A percentile compares a stretch with the other conserved stretches of the same genome.
phyloP scores from a whole-genome alignment of 2,113 vertebrate species.

The Eolophus roseicapilla region DNA sequence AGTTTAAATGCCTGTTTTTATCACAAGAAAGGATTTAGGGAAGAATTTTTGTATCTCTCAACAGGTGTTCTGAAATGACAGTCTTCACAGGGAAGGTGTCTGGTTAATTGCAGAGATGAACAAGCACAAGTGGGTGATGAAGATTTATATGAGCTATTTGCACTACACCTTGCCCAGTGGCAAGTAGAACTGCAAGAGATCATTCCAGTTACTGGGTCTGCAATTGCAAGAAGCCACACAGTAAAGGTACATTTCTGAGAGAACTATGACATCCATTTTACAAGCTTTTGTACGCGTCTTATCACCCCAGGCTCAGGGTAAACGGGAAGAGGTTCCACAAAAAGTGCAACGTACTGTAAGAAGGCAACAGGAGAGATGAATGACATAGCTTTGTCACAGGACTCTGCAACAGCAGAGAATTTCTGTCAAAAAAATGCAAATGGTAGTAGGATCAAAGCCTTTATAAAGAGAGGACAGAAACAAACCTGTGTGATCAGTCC shows the following conservation, averaged over 20 bases:
- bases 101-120: not conserved
- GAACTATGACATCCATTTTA: not conserved
- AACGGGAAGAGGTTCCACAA: not conserved
- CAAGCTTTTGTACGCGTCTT: not conserved
- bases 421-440: not conserved
- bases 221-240: not conserved
- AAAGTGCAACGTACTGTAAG: not conserved
- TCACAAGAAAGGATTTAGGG: not conserved
- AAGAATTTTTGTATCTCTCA: not conserved
- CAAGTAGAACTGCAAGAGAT: not conserved
- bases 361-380: not conserved
- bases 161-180: not conserved
- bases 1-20: not conserved
- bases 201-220: not conserved
- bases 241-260: not conserved
- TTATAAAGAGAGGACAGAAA: not conserved
- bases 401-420: not conserved
- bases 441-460: not conserved
- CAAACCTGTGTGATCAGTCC: not conserved
- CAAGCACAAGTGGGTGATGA: not conserved
- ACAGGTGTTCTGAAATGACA: not conserved
- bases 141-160: not conserved
- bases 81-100: not conserved
- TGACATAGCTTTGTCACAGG: not conserved
- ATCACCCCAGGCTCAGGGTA: not conserved